Evolutionary conservation across 2,888 invertebrate genomes (phyloP), one percentile per base, ranked within the genome.

Genomic region (Pogonocherus hispidulus): DNA sequence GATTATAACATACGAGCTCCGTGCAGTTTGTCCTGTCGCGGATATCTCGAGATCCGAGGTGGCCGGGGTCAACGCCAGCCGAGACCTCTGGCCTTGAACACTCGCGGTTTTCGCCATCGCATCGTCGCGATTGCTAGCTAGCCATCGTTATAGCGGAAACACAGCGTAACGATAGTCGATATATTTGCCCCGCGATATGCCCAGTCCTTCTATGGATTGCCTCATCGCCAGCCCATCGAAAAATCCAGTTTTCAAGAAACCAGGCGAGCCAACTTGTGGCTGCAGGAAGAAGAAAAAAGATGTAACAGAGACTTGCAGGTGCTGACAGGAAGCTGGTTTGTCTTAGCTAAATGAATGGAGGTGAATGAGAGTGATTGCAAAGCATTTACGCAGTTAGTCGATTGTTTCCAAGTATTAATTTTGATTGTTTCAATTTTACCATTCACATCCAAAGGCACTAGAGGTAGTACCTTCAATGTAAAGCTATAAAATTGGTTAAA

Each of bases 11-110:
- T 35, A 6, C 16, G 19, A 4, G 18, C 32, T 19, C n/a, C 9
- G 59, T 32, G 59, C 59, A 59, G 19, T 59, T 59, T 22, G 32
- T n/a, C 35, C 32, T 11, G n/a, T 9, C 46, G 16, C 47, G 11
- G 16, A 11, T 20, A 23, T 46, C 14, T 47, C 59, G 46, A 46
- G 59, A 35, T 35, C 27, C 59, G 47, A 57, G 59, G 47, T 59
- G 47, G 59, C 47, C 47, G 78, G 74, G 79, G 79, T 79, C 78
- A 78, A 78, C 78, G 76, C 66, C 76, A 76, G 74, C 68, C 70
- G 70, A 66, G 78, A 78, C 77, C 79, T 78, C 65, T 78, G 77
- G 78, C 79, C 79, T 79, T 78, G 79, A 76, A 79, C 69, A 69
- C 59, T 67, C 69, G 71, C 64, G 66, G 65, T 70, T 70, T 66